Percentiles rank a stretch among this genome's conserved stretches.
These are phyloP conservation scores for Campylorhamphus procurvoides DNA, from an alignment of 2,113 vertebrate species.

Conservation along the genomic window DNA sequence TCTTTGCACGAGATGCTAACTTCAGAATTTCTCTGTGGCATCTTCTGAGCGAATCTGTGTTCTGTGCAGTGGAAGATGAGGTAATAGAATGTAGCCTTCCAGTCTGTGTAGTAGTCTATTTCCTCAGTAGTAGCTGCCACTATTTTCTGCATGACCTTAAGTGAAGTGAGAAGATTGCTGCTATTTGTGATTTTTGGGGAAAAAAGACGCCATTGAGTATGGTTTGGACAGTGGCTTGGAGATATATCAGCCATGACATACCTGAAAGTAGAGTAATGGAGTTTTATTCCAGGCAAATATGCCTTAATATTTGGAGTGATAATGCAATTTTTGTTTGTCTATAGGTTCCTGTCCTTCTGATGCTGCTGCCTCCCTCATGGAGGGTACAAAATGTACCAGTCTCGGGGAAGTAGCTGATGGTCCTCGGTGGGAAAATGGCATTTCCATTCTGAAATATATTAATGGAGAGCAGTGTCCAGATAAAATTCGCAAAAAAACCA, in stretches of 20 bases:
- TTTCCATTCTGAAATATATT: constrained; percentile 80
- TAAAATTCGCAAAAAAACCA: constrained; percentile 75
- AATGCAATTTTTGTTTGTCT: neutral
- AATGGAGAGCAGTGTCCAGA: constrained; percentile 84
- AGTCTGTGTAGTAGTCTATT: neutral
- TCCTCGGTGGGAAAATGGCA: constrained; percentile 70
- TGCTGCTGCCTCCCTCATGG: constrained; percentile 83
- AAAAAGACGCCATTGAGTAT: accelerated
- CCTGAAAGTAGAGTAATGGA: neutral
- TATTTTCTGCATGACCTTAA: neutral
- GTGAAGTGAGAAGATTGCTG: neutral
- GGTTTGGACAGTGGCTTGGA: neutral
- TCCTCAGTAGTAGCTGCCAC: neutral
- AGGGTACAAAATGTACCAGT: constrained; percentile 76
- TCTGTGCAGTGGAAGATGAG: neutral
- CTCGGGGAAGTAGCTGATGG: constrained; percentile 82
- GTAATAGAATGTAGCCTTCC: neutral
- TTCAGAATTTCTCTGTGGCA: neutral
- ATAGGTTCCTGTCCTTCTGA: constrained; percentile 81
- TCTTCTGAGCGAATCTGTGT: accelerated
- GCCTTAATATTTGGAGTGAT: neutral
- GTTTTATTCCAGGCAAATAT: neutral
- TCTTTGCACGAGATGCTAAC: neutral
- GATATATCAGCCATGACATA: neutral
- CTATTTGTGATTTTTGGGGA: neutral